These are phyloP conservation scores for Trigoniulus corallinus DNA, from an alignment of 1,140 invertebrate genomes.

Conservation along the genomic window DNA sequence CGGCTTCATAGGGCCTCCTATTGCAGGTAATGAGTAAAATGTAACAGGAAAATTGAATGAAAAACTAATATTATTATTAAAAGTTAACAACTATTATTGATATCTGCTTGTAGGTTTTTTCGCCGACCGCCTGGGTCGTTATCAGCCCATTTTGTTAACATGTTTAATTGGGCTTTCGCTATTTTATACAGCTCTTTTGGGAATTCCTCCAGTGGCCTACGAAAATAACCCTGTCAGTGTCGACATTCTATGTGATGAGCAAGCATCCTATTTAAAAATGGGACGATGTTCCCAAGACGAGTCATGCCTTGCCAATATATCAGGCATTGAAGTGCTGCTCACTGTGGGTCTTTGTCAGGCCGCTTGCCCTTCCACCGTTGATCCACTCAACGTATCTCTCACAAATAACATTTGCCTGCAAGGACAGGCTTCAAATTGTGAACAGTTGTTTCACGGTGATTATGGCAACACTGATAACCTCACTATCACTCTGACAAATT, in stretches of 20 bases:
- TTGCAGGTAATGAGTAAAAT: slow-evolving; percentile 50
- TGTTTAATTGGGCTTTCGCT: slow-evolving; percentile 47
- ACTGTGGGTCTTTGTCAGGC: not conserved
- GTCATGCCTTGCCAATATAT: not conserved
- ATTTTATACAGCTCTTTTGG: slow-evolving; percentile 43
- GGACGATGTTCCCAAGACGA: not conserved
- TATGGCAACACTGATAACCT: no score
- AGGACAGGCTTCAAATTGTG: no score
- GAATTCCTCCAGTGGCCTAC: slow-evolving; percentile 26
- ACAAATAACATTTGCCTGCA: no score
- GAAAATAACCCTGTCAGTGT: not conserved
- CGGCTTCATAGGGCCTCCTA: slow-evolving; percentile 55
- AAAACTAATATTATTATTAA: no score
- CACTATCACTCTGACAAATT: not conserved
- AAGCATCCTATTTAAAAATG: slow-evolving; percentile 4
- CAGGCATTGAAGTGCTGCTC: not conserved
- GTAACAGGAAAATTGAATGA: no score
- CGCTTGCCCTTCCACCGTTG: not conserved
- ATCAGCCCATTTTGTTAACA: slow-evolving; percentile 36
- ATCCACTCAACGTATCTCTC: not conserved
- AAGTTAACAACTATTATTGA: no score
- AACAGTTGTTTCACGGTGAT: no score
- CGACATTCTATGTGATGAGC: no score
- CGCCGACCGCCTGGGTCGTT: no score
- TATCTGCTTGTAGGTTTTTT: no score